Base-by-base conservation (phyloP, 2,113 vertebrate genomes). In the Cynoglossus semilaevis region DNA sequence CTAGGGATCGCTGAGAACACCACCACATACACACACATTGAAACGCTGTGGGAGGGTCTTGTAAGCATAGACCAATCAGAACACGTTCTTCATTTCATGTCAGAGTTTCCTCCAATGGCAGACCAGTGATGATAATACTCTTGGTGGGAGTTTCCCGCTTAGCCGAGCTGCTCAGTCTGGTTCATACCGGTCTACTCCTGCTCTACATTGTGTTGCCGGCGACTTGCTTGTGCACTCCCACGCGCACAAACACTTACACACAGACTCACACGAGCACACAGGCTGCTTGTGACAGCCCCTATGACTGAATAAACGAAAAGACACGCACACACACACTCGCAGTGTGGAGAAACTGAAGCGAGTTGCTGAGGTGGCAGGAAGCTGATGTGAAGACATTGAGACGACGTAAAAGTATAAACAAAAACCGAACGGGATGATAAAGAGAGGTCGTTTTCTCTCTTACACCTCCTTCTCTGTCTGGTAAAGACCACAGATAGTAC, bases 171-270 rank as follows among this genome's bases (percentile, higher is more conserved):
- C 91, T 94, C 80, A 86, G 91, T 80, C 95, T 93, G 94, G 96
- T 96, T 97, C 92, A 92, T 93, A 92, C 96, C 93, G 94, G 96
- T 96, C 94, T 92, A 87, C 91, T 93, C 94, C 92, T 93, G 94
- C 92, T 76, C 13, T 62, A 66, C 58, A 92, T 72, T 51, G 86
- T 81, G 73, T 76, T 90, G 92, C 89, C 88, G 88, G 91, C 87
- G 63, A 66, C 65, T 72, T 67, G 58, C 22, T 29, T 29, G 67
- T 40, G 1, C 7, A 43, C 2, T 36, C 43, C 12, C 46, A 34
- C 45, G 12, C 75, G 9, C 44, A 37, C 43, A 42, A 47, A 18
- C 18, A 10, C 59, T 16, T 53, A 10, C 49, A 7, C 15, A 22
- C 36, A 52, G 40, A 10, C 58, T 18, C 47, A 34, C 50, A 44